These are phyloP conservation scores for Sebastes hubbsi DNA, from an alignment of 2,797 vertebrate species.

Conservation along the genomic window DNA sequence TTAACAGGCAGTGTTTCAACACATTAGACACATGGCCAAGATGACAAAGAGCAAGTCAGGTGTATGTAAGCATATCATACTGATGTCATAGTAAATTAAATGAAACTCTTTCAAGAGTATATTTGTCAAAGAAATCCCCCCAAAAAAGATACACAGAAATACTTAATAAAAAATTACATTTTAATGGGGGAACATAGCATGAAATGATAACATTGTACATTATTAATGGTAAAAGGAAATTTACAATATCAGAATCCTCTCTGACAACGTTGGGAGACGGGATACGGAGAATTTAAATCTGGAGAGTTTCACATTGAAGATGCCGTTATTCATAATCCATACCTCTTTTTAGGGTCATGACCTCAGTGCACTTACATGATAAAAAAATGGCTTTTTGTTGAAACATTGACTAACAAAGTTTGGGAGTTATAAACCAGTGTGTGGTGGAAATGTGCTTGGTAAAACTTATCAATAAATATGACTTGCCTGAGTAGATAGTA, in stretches of 20 bases:
- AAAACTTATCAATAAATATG: not conserved
- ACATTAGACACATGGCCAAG: not conserved
- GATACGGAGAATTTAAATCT: not conserved
- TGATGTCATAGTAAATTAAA: too few species aligned
- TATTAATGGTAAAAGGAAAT: not conserved
- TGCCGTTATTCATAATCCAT: not conserved
- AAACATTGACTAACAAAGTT: not conserved
- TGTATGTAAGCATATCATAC: accelerated
- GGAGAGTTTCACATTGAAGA: not conserved
- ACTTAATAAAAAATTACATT: not conserved
- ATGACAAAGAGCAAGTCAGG: not conserved
- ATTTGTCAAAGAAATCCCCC: too few species aligned
- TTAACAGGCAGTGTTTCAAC: not conserved
- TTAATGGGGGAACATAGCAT: not conserved
- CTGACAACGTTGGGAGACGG: not conserved
- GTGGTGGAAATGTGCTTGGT: not conserved
- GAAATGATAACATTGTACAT: not conserved
- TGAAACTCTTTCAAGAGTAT: too few species aligned
- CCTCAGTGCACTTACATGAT: not conserved
- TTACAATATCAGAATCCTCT: not conserved
- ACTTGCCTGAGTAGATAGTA: not conserved
- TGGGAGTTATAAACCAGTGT: not conserved
- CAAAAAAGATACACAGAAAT: not conserved
- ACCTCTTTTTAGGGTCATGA: not conserved
- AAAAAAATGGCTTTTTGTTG: not conserved